Percentiles rank a stretch among this genome's conserved stretches.
phyloP scores from a whole-genome alignment of 2,113 vertebrate genomes.

The Bufo gargarizans region DNA sequence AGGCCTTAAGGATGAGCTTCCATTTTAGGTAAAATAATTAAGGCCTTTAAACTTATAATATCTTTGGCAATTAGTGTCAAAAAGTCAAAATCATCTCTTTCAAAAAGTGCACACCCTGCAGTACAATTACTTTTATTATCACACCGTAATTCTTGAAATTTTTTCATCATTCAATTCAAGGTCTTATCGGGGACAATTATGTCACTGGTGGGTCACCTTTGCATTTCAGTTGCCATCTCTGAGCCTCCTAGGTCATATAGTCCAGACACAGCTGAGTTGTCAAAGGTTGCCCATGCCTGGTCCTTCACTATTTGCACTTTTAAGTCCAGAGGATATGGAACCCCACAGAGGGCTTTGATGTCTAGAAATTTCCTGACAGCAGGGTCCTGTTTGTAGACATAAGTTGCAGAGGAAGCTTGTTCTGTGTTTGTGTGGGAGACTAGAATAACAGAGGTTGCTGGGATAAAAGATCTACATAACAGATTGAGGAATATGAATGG shows the following conservation, averaged over 20 bases:
- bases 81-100: too few relatives aligned
- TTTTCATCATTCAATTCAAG: not conserved
- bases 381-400: constrained; percentile 22
- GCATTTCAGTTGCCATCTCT: not conserved
- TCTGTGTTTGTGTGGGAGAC: constrained; percentile 46
- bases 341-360: constrained; percentile 22
- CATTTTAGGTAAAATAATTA: too few relatives aligned
- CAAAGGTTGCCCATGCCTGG: constrained; percentile 12
- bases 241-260: not conserved
- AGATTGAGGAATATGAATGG: constrained; percentile 54
- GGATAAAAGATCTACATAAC: constrained; percentile 32
- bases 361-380: constrained; percentile 19
- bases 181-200: not conserved
- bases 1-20: too few relatives aligned
- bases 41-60: too few relatives aligned
- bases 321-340: constrained; percentile 2
- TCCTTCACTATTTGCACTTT: not conserved
- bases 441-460: constrained; percentile 48
- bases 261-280: constrained; percentile 13
- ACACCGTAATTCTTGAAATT: not conserved
- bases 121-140: too few relatives aligned
- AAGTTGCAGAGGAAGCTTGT: constrained; percentile 45
- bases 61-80: too few relatives aligned
- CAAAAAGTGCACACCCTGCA: too few relatives aligned
- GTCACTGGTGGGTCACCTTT: not conserved